phyloP scores from a whole-genome alignment of 2,888 invertebrate species.

The Agrotis puta region DNA sequence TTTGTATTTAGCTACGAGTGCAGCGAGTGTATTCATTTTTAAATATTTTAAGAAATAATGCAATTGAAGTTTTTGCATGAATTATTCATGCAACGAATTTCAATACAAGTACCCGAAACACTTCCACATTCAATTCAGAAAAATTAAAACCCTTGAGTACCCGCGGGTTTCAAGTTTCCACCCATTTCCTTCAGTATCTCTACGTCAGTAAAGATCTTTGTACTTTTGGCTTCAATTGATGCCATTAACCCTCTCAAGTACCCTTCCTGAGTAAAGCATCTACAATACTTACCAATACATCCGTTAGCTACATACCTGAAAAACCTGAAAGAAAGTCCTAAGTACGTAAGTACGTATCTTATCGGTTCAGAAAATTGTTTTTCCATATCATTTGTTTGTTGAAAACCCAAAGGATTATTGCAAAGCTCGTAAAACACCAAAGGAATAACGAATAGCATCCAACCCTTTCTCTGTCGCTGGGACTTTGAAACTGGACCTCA shows the following conservation, averaged over 20 bases:
- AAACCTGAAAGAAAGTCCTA: neutral
- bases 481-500: conserved; percentile 1
- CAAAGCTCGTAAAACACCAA: neutral
- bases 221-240: too few relatives aligned
- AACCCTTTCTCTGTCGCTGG: conserved; percentile 1
- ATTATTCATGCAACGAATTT: too few relatives aligned
- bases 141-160: conserved; percentile 15
- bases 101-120: conserved; percentile 2
- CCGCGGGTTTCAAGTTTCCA: conserved; percentile 52
- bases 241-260: too few relatives aligned
- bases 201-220: too few relatives aligned
- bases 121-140: neutral
- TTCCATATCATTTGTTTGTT: neutral
- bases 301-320: conserved; percentile 6
- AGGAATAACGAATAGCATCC: neutral
- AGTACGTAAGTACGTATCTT: too few relatives aligned
- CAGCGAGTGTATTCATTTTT: too few relatives aligned
- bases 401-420: neutral
- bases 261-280: too few relatives aligned
- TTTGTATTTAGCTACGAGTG: too few relatives aligned
- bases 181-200: too few relatives aligned
- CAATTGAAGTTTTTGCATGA: too few relatives aligned
- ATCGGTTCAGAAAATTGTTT: conserved; percentile 12
- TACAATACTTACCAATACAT: too few relatives aligned
- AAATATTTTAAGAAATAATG: too few relatives aligned